These are phyloP conservation scores for Vipera ursinii DNA, from an alignment of 2,797 vertebrate genomes.

Conservation along the genomic window DNA sequence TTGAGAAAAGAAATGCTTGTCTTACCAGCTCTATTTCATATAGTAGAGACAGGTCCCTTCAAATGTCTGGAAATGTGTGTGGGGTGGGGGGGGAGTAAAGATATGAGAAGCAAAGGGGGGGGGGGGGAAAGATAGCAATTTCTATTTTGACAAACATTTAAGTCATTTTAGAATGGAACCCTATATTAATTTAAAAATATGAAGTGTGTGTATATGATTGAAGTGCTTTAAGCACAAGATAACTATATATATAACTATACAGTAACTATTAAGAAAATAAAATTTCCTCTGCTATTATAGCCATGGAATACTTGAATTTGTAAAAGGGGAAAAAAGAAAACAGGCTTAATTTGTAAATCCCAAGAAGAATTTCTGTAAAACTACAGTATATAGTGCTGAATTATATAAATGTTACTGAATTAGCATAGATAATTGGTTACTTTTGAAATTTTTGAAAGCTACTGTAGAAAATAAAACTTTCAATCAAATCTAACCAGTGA, in stretches of 20 bases:
- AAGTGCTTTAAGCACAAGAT: not conserved
- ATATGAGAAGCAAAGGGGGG: too few relatives aligned
- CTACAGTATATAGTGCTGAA: not conserved
- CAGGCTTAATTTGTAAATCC: not conserved
- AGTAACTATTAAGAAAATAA: not conserved
- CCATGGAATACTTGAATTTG: not conserved
- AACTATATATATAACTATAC: not conserved
- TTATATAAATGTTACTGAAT: not conserved
- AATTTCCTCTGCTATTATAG: not conserved
- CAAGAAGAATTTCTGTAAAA: not conserved
- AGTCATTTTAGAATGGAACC: not conserved
- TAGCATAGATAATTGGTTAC: not conserved
- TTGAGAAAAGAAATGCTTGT: not conserved
- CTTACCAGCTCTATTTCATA: not conserved
- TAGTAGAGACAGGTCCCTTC: not conserved
- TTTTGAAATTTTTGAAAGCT: slow-evolving; percentile 18
- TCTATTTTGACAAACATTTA: not conserved
- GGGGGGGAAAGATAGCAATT: not conserved
- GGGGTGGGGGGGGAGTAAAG: too few relatives aligned
- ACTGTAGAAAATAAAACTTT: slow-evolving; percentile 15
- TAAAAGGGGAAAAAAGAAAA: not conserved
- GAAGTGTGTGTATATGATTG: not conserved
- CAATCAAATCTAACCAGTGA: slow-evolving; percentile 16
- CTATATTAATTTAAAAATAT: not conserved
- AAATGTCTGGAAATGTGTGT: not conserved